Evolutionary conservation across 1,140 invertebrate species (phyloP).

Genomic region (Anadara kagoshimensis): DNA sequence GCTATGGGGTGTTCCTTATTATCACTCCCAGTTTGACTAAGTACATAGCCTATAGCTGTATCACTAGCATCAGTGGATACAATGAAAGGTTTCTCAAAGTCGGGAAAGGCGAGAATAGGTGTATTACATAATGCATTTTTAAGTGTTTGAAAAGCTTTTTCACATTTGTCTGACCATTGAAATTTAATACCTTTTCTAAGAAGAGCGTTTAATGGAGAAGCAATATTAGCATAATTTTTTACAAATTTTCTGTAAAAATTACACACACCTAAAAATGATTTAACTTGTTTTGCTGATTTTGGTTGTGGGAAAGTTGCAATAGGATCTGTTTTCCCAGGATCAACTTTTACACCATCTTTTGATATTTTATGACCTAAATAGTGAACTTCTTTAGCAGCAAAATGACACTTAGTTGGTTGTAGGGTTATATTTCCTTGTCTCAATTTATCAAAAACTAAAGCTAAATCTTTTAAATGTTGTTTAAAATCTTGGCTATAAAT

Average conservation of each 20-base stretch:
- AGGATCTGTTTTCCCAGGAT: conserved; percentile 27
- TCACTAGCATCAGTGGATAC: too few relatives aligned
- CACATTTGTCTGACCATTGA: conserved; percentile 25
- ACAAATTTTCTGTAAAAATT: conserved; percentile 46
- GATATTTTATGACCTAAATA: conserved; percentile 38
- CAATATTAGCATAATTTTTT: conserved; percentile 35
- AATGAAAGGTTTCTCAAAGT: conserved; percentile 34
- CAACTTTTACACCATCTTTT: conserved; percentile 29
- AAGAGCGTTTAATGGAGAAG: conserved; percentile 27
- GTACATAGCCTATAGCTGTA: conserved; percentile 28
- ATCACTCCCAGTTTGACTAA: conserved; percentile 29
- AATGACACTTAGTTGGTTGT: conserved; percentile 41
- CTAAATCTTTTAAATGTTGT: conserved; percentile 26
- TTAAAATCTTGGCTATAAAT: conserved; percentile 34
- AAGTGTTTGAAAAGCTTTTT: conserved; percentile 32
- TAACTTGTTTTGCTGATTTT: conserved; percentile 22
- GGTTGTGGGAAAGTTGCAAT: conserved; percentile 30
- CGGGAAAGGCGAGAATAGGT: conserved; percentile 28
- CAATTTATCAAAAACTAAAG: conserved; percentile 14
- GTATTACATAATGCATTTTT: neutral
- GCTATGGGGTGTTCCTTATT: conserved; percentile 19
- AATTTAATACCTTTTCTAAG: conserved; percentile 25
- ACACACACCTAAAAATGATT: conserved; percentile 38
- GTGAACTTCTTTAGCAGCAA: conserved; percentile 29
- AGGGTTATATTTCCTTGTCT: conserved; percentile 18